Evolutionary conservation across 2,888 invertebrate species (phyloP), one percentile per base, ranked within the genome.

Genomic region (Euphydryas editha): DNA sequence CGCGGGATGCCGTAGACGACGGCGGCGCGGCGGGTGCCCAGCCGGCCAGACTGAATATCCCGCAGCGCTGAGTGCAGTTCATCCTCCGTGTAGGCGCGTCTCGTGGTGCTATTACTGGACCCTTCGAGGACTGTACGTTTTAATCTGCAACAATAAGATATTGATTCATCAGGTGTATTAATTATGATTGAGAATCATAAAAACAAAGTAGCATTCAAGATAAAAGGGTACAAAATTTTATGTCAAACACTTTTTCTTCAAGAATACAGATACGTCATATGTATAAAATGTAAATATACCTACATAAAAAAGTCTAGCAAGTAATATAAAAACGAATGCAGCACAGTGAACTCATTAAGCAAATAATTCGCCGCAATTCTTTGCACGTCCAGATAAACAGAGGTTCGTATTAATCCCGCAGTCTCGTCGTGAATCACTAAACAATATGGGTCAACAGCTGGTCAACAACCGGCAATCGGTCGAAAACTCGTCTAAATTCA

Each of bases 1-100:
- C 99, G 95, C 8, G 99, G 99, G 83, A 99, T 98, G 78, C 98
- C 98, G 90, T 99, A 99, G 78, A 98, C 96, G 62, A 98, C 97
- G 61, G 99, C 97, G 10, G 99, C 99, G 67, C 99, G 94, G 55
- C 99, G 93, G 7, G 98, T 98, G 73, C 98, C 99, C 76, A 99
- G 93, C 81, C 97, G 96, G 18, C 98, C 98, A 75, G 96, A 96
- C 86, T 98, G 96, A 82, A 99, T 98, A 88, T 99, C 99, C 68
- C 97, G 94, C 67, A 99, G 95, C n/a, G 99, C 99, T 44, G 96
- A 96, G 81, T 97, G 96, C 49, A 99, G 94, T 87, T 99, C 99
- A 78, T 98, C 98, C 78, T 99, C 98, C n/a, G 98, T 98, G 93
- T 99, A 99, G 62, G 96, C 95, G 74, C 97, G 94, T 73, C 98